Evolutionary conservation across 2,888 invertebrate species (phyloP).

Genomic region (Volucella inflata): DNA sequence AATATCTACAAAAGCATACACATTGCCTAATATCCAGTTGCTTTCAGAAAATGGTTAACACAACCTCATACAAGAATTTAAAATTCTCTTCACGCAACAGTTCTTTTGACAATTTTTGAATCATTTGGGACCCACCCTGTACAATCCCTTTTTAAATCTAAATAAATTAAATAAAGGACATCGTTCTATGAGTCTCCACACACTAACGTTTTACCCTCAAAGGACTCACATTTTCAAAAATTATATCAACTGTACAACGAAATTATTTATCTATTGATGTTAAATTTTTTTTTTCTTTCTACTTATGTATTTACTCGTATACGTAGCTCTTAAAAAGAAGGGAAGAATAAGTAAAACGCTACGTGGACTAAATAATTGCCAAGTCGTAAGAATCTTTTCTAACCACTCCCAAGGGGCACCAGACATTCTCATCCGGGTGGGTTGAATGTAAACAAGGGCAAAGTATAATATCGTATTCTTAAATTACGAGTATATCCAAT

Average conservation of each 20-base stretch:
- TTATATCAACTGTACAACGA: constrained; percentile 27
- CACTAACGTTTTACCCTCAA: constrained; percentile 32
- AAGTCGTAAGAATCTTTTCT: constrained; percentile 49
- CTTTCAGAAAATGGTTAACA: background rate
- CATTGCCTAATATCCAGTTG: background rate
- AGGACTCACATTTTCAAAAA: constrained; percentile 43
- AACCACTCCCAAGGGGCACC: constrained; percentile 47
- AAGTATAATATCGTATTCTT: constrained; percentile 31
- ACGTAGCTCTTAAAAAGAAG: background rate
- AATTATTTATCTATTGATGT: constrained; percentile 66
- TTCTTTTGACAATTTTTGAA: constrained; percentile 61
- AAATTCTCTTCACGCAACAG: constrained; percentile 63
- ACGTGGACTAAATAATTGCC: constrained; percentile 66
- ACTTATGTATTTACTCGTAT: too few species aligned
- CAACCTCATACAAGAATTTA: constrained; percentile 19
- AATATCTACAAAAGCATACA: too few species aligned
- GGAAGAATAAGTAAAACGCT: constrained; percentile 36
- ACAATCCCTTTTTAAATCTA: constrained; percentile 44
- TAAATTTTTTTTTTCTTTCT: constrained; percentile 35
- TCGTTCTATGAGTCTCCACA: constrained; percentile 4
- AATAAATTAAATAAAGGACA: constrained; percentile 47
- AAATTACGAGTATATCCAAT: constrained; percentile 11
- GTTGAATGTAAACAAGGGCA: constrained; percentile 37
- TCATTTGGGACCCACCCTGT: constrained; percentile 46
- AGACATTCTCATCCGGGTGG: background rate